Conservation (phyloP, 2,888 invertebrate genomes). For the Euplagia quadripunctaria region DNA sequence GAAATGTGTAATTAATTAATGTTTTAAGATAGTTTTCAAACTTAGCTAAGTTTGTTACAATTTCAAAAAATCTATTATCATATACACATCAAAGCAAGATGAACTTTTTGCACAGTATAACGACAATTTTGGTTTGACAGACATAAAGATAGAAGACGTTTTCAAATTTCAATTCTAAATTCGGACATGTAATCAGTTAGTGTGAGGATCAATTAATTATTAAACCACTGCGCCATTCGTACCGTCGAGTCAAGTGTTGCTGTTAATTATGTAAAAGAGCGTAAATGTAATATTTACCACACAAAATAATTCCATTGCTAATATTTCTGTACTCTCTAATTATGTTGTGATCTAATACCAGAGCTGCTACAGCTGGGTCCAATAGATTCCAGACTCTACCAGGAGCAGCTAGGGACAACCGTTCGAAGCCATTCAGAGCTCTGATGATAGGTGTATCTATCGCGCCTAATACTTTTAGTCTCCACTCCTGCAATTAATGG, state of each 20-base stretch:
- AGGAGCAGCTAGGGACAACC: constrained; percentile 40
- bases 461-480: constrained; percentile 55
- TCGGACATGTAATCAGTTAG: too few species aligned
- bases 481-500: constrained; percentile 59
- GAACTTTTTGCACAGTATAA: too few species aligned
- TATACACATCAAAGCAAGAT: too few species aligned
- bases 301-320: constrained; percentile 59
- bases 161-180: too few species aligned
- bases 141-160: too few species aligned
- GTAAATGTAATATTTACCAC: constrained; percentile 52
- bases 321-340: constrained; percentile 52
- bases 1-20: constrained; percentile 19
- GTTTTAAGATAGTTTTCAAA: too few species aligned
- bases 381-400: constrained; percentile 49
- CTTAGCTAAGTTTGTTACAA: too few species aligned
- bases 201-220: too few species aligned
- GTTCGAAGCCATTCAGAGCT: constrained; percentile 60
- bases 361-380: constrained; percentile 62
- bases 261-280: neutral
- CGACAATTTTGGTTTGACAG: too few species aligned
- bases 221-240: neutral
- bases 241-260: neutral
- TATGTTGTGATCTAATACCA: constrained; percentile 48
- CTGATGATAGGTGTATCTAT: constrained; percentile 58
- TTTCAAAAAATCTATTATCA: too few species aligned